Base-by-base conservation (phyloP, 1,140 invertebrate genomes). In the Pectinophora gossypiella region DNA sequence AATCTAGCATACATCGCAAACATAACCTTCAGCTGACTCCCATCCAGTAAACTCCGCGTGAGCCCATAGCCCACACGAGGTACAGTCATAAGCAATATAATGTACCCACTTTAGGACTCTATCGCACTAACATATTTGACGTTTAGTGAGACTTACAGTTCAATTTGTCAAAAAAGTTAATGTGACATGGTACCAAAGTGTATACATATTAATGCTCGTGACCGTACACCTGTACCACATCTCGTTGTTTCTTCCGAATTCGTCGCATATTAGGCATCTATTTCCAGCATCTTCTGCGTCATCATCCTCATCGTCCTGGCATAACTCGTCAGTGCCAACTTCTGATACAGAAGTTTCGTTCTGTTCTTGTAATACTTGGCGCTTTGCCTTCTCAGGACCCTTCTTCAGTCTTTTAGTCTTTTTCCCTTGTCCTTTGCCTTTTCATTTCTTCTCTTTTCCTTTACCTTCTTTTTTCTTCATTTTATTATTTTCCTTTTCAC, bases 261-360 rank as follows among this genome's bases (percentile, higher is more conserved):
- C 53, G n/a, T 40, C 38, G 20, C 53, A 43, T 43, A 43, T 4
- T 5, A 43, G 15, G 36, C 62, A 65, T n/a, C 9, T 52, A 42
- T 57, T 62, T 9, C 20, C 44, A 27, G 18, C 43, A 22, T 48
- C 51, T 12, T 55, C 48, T 40, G 12, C 45, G 46, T 62, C 48
- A 49, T 63, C 56, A 32, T 42, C 21, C 13, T 59, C 51, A 54
- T 59, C 56, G 27, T 60, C 45, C 21, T 59, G 22, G 43, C 52
- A 54, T 49, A 59, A 52, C 1, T 54, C 22, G n/a, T 22, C n/a
- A 13, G 42, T 43, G 19, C 21, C 32, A 10, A 54, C 45, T 12
- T 58, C 45, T 36, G 44, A 38, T 32, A 27, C 43, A 23, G 54
- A 56, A 46, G 48, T 51, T 27, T 47, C 45, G 19, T 53, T 53